These are phyloP conservation scores for Agraylea sexmaculata DNA, from an alignment of 1,140 invertebrate genomes.

Conservation along the genomic window DNA sequence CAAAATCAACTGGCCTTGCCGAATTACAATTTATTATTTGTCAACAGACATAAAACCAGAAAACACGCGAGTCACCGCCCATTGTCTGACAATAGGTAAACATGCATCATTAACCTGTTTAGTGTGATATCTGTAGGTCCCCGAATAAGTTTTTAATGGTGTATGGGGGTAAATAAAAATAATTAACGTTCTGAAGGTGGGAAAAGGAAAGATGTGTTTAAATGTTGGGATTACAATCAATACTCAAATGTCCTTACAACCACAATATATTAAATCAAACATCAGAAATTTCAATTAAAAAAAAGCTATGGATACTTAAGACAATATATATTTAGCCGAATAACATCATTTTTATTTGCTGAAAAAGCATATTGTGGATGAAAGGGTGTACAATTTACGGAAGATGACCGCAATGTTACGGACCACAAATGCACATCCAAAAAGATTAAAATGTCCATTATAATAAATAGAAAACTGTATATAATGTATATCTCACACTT, in stretches of 20 bases:
- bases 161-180: no score
- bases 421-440: conserved; percentile 11
- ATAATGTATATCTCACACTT: no score
- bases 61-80: no score
- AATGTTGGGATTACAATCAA: conserved; percentile 32
- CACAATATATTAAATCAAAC: conserved; percentile 47
- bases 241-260: conserved; percentile 44
- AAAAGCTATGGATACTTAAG: conserved; percentile 37
- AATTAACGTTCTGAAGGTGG: conserved; percentile 6
- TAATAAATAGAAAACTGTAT: conserved; percentile 18
- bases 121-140: no score
- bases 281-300: conserved; percentile 43
- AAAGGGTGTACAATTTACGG: conserved; percentile 25
- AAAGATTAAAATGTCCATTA: conserved; percentile 8
- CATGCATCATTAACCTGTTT: no score
- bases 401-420: conserved; percentile 3
- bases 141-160: no score
- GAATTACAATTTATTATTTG: no score
- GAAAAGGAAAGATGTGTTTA: background rate
- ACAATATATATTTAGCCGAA: conserved; percentile 19
- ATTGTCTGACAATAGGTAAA: no score
- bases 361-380: conserved; percentile 41
- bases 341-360: conserved; percentile 27
- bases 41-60: no score
- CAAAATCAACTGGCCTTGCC: no score